Evolutionary conservation across 2,113 vertebrate genomes (phyloP), one percentile per base, ranked within the genome.

Genomic region (Gulo gulo): DNA sequence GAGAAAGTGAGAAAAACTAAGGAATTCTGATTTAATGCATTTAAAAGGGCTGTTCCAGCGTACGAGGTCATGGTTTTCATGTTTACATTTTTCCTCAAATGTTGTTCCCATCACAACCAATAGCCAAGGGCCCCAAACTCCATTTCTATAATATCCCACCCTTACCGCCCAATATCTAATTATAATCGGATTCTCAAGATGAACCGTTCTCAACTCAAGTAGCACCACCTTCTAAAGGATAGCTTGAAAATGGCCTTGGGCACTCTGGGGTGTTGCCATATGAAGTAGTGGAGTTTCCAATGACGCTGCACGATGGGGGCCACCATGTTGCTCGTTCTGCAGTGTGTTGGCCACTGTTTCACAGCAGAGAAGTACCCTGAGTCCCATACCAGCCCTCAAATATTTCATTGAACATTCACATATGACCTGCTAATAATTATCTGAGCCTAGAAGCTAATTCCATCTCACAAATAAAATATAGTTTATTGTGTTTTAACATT

Each of bases 271-370:
- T 90, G 24, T 83, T 47, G 29, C 8, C 5, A 21, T 6, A 4
- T 0, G 57, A 36, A 8, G 2, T 2, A 3, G 0, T 74, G 39
- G 74, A 87, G 92, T 39, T 18, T 9, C 42, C 7, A 24, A 2
- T 63, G 57, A 14, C 11, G 0, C 1, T 23, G 20, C 16, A 12
- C 2, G 13, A 4, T 3, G 12, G 13, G 36, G 16, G 26, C 23
- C 34, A 9, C 12, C 16, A 20, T 13, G 9, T 10, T 31, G 2
- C 42, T 34, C 11, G 15, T 45, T 71, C 21, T 86, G 29, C 23
- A 42, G 5, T 24, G 26, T 24, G n/a, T 5, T 50, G 34, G 74
- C 42, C 69, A 42, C 39, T 1, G 20, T 24, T 20, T 81, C 55
- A 45, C 8, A 52, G 73, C 47, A 63, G 52, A 91, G 52, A 88